Percentiles rank a stretch among this genome's conserved stretches.
Conservation (phyloP, 2,888 invertebrate genomes). For the Zaprionus obscuricornis region DNA sequence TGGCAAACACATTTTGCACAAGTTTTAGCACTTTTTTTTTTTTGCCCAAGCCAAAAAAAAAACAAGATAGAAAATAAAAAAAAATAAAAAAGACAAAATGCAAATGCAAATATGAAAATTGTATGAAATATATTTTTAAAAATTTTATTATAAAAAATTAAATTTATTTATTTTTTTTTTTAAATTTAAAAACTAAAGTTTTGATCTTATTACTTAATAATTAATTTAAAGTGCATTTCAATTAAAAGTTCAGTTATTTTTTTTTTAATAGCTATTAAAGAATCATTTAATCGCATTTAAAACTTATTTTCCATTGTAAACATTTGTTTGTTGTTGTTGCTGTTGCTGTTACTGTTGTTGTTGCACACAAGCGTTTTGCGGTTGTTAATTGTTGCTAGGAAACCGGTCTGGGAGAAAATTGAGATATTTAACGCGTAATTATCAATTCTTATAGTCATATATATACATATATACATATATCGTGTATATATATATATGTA, state of each 20-base stretch:
- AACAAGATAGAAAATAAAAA: conserved; percentile 18
- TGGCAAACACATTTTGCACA: conserved; percentile 66
- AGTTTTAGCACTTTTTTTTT: conserved; percentile 53
- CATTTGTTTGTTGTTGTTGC: neutral
- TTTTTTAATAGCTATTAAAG: too few relatives aligned
- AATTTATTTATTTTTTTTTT: too few relatives aligned
- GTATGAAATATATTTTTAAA: conserved; percentile 16
- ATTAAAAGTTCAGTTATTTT: too few relatives aligned
- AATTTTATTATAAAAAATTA: too few relatives aligned
- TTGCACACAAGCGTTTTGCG: conserved; percentile 1
- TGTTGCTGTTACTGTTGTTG: conserved; percentile 1
- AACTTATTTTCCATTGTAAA: neutral
- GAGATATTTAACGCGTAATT: conserved; percentile 71
- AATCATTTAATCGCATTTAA: conserved; percentile 23
- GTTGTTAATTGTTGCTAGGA: conserved; percentile 27
- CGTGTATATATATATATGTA: conserved; percentile 11
- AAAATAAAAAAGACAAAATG: conserved; percentile 63
- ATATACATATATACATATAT: conserved; percentile 17
- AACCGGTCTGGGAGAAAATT: conserved; percentile 68
- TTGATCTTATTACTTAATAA: neutral
- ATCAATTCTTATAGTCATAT: conserved; percentile 44
- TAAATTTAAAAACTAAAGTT: too few relatives aligned
- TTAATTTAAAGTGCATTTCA: too few relatives aligned
- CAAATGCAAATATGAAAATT: conserved; percentile 27
- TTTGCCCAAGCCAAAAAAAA: conserved; percentile 28